Evolutionary conservation across 2,113 vertebrate genomes (phyloP).

Genomic region (Podarcis cretensis): DNA sequence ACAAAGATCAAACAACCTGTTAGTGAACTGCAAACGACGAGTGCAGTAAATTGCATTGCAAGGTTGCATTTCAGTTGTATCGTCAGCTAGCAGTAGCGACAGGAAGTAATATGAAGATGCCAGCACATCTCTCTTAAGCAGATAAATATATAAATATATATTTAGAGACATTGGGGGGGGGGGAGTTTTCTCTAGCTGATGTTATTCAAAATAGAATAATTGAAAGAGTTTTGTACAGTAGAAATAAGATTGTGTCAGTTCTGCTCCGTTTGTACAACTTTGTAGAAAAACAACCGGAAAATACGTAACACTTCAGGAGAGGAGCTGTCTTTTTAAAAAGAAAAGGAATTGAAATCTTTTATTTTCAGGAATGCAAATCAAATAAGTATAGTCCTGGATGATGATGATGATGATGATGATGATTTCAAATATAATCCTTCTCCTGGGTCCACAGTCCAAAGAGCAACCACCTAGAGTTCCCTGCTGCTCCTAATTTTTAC

Average conservation of each 20-base stretch:
- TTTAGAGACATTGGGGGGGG: no score
- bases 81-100: constrained; percentile 33
- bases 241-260: background rate
- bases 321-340: background rate
- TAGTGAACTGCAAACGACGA: constrained; percentile 60
- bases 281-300: background rate
- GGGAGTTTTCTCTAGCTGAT: constrained; percentile 1
- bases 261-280: background rate
- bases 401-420: background rate
- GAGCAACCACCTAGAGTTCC: no score
- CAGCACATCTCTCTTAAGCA: constrained; percentile 27
- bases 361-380: background rate
- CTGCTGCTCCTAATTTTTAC: background rate
- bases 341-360: background rate
- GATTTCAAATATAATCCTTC: no score
- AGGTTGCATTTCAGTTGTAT: constrained; percentile 40
- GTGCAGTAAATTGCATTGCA: constrained; percentile 54
- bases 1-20: constrained; percentile 64
- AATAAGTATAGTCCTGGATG: background rate
- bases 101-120: constrained; percentile 38
- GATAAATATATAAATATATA: constrained; percentile 2
- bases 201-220: constrained; percentile 48
- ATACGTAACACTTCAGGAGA: background rate
- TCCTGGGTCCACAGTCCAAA: no score
- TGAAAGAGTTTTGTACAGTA: constrained; percentile 35